Evolutionary conservation across 1,140 invertebrate species (phyloP).

Genomic region (Brachionus manjavacas): DNA sequence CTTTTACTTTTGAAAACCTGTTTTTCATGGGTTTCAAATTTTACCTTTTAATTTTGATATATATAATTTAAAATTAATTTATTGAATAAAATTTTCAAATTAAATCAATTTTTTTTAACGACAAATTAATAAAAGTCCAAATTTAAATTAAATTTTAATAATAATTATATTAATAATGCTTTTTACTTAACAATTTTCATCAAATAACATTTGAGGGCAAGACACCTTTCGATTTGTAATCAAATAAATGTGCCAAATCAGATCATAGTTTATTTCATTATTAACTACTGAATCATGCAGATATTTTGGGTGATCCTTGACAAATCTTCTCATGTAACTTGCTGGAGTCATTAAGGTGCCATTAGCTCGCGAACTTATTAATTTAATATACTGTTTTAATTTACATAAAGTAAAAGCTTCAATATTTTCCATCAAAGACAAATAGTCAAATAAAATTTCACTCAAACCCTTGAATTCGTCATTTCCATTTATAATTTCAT

Average conservation of each 20-base stretch:
- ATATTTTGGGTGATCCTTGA: conserved; percentile 81
- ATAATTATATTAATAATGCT: too few relatives aligned
- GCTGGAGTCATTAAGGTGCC: conserved; percentile 53
- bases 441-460: conserved; percentile 5
- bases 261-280: conserved; percentile 85
- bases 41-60: too few relatives aligned
- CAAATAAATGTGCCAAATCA: conserved; percentile 64
- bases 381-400: conserved; percentile 87
- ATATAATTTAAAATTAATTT: too few relatives aligned
- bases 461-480: background rate
- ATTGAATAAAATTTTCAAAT: too few relatives aligned
- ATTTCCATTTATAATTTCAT: conserved; percentile 36
- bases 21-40: too few relatives aligned
- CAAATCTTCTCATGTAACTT: conserved; percentile 83
- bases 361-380: conserved; percentile 78
- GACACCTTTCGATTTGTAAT: background rate
- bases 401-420: conserved; percentile 94
- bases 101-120: too few relatives aligned
- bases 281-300: conserved; percentile 79
- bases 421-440: background rate
- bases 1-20: too few relatives aligned
- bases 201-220: background rate
- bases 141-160: too few relatives aligned
- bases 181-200: conserved; percentile 13
- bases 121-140: too few relatives aligned